phyloP scores from a whole-genome alignment of 2,888 invertebrate species.

The Gastrophysa polygoni region DNA sequence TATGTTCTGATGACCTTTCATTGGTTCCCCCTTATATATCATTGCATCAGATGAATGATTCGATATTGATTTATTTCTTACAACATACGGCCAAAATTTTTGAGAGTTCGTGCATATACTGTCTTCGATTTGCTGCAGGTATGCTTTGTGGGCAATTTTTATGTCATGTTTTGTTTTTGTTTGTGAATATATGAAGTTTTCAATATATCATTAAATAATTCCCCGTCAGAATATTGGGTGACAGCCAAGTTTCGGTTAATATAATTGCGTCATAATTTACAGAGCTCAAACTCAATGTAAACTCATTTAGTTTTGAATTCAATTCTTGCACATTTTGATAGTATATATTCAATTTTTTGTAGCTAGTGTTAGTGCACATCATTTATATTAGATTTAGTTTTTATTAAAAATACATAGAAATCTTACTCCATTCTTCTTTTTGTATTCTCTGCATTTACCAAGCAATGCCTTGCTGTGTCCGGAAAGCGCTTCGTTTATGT shows the following conservation, averaged over 20 bases:
- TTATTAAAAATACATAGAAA: conserved; percentile 13
- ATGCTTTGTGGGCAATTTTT: too few species aligned
- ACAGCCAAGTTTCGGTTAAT: background rate
- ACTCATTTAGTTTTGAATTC: background rate
- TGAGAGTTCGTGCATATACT: background rate
- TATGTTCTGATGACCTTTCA: background rate
- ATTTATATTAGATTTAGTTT: conserved; percentile 6
- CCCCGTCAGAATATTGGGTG: background rate
- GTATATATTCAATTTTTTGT: conserved; percentile 6
- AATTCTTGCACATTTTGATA: conserved; percentile 6
- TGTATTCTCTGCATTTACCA: conserved; percentile 3
- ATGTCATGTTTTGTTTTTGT: too few species aligned
- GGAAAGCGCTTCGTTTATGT: background rate
- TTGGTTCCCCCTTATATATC: background rate
- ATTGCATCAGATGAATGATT: background rate
- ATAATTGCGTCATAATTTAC: conserved; percentile 7
- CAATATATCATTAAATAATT: background rate
- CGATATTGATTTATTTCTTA: background rate
- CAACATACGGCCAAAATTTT: background rate
- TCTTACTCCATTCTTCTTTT: conserved; percentile 8
- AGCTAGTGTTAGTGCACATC: conserved; percentile 2
- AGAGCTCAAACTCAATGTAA: background rate
- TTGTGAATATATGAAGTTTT: too few species aligned
- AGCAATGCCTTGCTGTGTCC: background rate
- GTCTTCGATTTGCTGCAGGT: background rate